Evolutionary conservation across 2,113 vertebrate genomes (phyloP).

Genomic region (Chlorocebus sabaeus): DNA sequence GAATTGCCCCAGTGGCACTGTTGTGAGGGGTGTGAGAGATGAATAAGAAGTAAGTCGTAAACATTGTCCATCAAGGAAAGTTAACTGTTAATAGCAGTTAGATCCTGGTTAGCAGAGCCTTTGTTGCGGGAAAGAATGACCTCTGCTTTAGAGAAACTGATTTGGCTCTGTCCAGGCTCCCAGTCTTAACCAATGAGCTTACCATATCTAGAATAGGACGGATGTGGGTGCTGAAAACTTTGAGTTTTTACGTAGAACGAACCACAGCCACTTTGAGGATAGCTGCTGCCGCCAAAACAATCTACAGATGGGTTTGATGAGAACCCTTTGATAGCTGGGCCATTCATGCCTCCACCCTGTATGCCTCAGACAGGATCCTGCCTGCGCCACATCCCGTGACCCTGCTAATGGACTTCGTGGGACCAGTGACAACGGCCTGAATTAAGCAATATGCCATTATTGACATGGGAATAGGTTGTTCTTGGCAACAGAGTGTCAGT

Average conservation of each 20-base stretch:
- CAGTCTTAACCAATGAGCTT: neutral
- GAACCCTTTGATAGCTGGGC: neutral
- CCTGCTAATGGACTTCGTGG: neutral
- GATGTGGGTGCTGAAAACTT: neutral
- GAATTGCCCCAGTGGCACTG: neutral
- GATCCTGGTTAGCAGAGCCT: neutral
- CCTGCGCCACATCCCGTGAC: neutral
- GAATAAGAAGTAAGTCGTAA: neutral
- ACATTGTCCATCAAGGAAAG: neutral
- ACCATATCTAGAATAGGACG: neutral
- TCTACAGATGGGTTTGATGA: neutral
- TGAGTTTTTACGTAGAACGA: neutral
- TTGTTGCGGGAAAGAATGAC: neutral
- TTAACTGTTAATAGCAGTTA: neutral
- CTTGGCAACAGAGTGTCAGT: neutral
- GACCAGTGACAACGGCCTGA: neutral
- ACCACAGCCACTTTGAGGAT: neutral
- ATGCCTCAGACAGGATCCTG: neutral
- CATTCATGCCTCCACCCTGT: neutral
- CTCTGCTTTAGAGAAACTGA: neutral
- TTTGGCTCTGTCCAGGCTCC: neutral
- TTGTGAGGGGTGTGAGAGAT: neutral
- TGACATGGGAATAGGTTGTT: neutral
- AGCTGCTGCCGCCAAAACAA: neutral
- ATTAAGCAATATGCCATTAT: neutral